A percentile compares a stretch with the other conserved stretches of the same genome.
These are phyloP conservation scores for Tangara arthus DNA, from an alignment of 2,797 vertebrate species.

Conservation along the genomic window DNA sequence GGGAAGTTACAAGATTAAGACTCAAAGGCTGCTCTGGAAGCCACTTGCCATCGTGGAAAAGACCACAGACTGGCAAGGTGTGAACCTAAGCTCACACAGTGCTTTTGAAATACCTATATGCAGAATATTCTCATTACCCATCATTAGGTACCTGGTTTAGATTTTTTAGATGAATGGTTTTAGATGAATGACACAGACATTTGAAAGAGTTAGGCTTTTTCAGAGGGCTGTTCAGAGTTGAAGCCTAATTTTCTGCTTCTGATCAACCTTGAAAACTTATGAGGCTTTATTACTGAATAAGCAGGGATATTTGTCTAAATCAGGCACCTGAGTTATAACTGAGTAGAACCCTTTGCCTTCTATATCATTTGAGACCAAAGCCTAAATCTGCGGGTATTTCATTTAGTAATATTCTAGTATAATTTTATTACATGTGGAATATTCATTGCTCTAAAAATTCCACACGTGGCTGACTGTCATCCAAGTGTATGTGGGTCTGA, in stretches of 20 bases:
- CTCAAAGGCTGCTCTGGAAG: not conserved
- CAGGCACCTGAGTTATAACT: not conserved
- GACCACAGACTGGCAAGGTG: not conserved
- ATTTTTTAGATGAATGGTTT: not conserved
- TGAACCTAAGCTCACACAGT: not conserved
- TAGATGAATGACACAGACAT: not conserved
- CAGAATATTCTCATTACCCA: not conserved
- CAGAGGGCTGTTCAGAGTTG: not conserved
- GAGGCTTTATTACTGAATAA: not conserved
- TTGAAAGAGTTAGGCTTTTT: not conserved
- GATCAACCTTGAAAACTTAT: not conserved
- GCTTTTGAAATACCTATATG: not conserved
- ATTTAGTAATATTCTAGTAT: not conserved
- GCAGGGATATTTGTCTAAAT: not conserved
- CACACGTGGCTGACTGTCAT: not conserved
- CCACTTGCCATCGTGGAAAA: not conserved
- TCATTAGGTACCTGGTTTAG: not conserved
- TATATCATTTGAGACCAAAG: not conserved
- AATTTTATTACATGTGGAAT: not conserved
- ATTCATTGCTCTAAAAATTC: slow-evolving; percentile 8
- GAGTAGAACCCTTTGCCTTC: not conserved
- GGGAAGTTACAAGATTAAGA: not conserved
- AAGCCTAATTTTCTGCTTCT: not conserved
- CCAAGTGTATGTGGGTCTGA: not conserved
- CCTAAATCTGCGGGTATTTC: not conserved